These are phyloP conservation scores for Bucorvus abyssinicus DNA, from an alignment of 2,797 vertebrate genomes.

Conservation along the genomic window DNA sequence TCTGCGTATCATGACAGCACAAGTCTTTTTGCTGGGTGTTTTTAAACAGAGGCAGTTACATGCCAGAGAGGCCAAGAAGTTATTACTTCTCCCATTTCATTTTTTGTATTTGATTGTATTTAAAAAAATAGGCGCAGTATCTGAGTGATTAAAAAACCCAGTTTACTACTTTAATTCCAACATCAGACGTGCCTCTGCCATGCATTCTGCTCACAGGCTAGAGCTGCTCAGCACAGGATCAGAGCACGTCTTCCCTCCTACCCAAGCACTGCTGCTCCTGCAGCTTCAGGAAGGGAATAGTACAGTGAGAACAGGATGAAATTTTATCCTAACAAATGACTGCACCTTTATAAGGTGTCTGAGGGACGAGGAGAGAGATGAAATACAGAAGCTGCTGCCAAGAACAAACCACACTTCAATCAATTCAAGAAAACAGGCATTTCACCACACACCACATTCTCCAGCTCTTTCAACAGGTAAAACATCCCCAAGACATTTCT, in stretches of 20 bases:
- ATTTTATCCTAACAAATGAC: background rate
- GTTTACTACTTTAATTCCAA: background rate
- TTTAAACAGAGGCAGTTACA: constrained; percentile 22
- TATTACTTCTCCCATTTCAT: background rate
- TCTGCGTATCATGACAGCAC: background rate
- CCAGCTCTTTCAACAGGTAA: background rate
- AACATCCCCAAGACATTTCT: background rate
- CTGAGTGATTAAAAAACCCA: background rate
- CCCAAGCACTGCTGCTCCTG: background rate
- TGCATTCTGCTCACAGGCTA: background rate
- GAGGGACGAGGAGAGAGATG: background rate
- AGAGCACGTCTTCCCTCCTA: background rate
- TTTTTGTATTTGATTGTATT: background rate
- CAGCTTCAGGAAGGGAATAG: background rate
- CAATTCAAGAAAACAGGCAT: background rate
- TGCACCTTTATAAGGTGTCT: background rate
- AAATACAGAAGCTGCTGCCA: background rate
- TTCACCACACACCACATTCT: background rate
- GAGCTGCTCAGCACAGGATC: background rate
- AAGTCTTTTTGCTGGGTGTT: constrained; percentile 1
- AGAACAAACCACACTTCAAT: background rate
- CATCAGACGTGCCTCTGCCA: background rate
- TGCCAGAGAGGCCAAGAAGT: background rate
- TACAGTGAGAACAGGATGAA: background rate
- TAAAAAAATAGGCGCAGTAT: background rate